Evolutionary conservation across 2,888 invertebrate species (phyloP).

Genomic region (Ormyrus pomaceus): DNA sequence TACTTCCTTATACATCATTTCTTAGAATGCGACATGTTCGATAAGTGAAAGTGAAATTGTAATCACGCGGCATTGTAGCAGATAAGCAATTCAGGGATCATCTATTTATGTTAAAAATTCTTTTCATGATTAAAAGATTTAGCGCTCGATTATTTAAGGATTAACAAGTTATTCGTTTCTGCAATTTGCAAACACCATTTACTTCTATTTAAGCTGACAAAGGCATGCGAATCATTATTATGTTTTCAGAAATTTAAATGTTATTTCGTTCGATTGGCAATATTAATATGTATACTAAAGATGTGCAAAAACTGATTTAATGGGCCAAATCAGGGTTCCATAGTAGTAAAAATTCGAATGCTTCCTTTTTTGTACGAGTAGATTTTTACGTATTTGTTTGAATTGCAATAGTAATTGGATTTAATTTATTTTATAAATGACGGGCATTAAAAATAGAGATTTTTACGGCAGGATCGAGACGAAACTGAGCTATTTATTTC

Average conservation of each 20-base stretch:
- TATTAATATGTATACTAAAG: not conserved
- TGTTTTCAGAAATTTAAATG: no score
- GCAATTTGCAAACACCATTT: not conserved
- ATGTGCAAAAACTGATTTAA: not conserved
- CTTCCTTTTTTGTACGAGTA: slow-evolving; percentile 34
- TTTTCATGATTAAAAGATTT: slow-evolving; percentile 6
- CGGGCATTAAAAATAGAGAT: slow-evolving; percentile 44
- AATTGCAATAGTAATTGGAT: slow-evolving; percentile 11
- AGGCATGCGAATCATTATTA: no score
- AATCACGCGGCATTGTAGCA: slow-evolving; percentile 11
- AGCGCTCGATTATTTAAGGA: not conserved
- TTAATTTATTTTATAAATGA: slow-evolving; percentile 24
- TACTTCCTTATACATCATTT: slow-evolving; percentile 35
- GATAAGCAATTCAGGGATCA: slow-evolving; percentile 42
- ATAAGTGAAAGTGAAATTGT: slow-evolving; percentile 43
- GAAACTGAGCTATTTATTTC: slow-evolving; percentile 23
- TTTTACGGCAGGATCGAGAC: not conserved
- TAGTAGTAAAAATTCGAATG: not conserved
- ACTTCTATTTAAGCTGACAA: no score
- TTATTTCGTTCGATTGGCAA: not conserved
- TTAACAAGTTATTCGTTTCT: not conserved
- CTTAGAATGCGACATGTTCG: slow-evolving; percentile 29
- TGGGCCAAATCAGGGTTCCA: slow-evolving; percentile 14
- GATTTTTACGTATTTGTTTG: slow-evolving; percentile 14
- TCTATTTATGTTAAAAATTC: slow-evolving; percentile 8